These are phyloP conservation scores for Aplysia californica DNA, from an alignment of 1,140 invertebrate species.

Conservation along the genomic window DNA sequence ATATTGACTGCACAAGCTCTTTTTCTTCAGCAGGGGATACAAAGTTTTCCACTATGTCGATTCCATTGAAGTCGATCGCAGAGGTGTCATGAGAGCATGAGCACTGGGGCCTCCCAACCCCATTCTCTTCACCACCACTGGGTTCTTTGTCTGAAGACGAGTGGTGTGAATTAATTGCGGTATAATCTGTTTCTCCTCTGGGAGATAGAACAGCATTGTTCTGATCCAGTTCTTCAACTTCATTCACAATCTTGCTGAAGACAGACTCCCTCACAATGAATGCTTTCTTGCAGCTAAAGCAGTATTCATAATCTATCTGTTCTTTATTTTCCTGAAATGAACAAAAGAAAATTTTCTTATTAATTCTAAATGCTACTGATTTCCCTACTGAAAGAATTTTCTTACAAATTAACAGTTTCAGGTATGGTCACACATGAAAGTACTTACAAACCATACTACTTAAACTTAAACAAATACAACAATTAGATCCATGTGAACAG, in stretches of 20 bases:
- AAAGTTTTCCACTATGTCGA: constrained; percentile 75
- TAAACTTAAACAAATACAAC: no score
- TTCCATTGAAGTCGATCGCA: constrained; percentile 60
- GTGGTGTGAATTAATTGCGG: constrained; percentile 30
- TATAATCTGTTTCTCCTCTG: not conserved
- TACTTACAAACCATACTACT: no score
- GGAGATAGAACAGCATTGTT: not conserved
- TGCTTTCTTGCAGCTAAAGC: constrained; percentile 23
- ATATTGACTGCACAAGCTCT: constrained; percentile 77
- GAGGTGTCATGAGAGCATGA: constrained; percentile 13
- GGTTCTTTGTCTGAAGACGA: constrained; percentile 31
- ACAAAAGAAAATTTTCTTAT: not conserved
- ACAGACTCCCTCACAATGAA: not conserved
- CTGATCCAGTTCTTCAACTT: not conserved
- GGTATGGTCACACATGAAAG: no score
- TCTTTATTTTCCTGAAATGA: not conserved
- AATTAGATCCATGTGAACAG: no score
- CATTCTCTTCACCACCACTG: constrained; percentile 5
- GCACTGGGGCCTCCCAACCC: constrained; percentile 29
- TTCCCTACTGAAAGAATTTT: not conserved
- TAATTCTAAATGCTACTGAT: not conserved
- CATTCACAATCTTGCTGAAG: not conserved
- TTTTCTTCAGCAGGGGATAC: constrained; percentile 79
- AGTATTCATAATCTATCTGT: not conserved
- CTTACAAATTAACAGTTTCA: no score